These are phyloP conservation scores for Moxostoma hubbsi DNA, from an alignment of 2,797 vertebrate species.

Conservation along the genomic window DNA sequence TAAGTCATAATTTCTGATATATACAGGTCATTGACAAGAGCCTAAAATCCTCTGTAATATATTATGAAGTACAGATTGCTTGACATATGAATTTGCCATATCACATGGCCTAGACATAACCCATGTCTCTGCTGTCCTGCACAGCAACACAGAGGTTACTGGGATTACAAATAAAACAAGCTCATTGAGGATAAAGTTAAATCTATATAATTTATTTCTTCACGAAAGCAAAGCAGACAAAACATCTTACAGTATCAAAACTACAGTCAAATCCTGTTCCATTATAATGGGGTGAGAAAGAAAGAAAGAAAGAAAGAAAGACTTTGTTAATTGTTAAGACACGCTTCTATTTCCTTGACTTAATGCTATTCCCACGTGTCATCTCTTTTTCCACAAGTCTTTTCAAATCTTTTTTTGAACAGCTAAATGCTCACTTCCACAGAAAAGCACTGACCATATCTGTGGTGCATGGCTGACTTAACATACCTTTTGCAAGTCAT, in stretches of 20 bases:
- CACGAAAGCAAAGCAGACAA: constrained; percentile 28
- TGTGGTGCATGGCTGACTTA: not conserved
- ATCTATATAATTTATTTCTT: constrained; percentile 42
- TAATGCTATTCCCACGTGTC: too few species aligned
- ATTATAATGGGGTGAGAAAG: not conserved
- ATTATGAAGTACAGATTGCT: constrained; percentile 16
- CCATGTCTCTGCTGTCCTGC: constrained; percentile 11
- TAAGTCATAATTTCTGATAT: not conserved
- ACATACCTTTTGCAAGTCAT: not conserved
- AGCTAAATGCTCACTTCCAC: not conserved
- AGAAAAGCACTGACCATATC: not conserved
- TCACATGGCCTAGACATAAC: not conserved
- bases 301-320: too few species aligned
- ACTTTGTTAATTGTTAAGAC: too few species aligned
- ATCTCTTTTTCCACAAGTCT: too few species aligned
- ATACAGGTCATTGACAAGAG: constrained; percentile 30
- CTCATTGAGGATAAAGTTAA: constrained; percentile 55
- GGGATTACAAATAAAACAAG: constrained; percentile 57
- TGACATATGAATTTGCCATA: constrained; percentile 2
- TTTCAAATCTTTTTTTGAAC: too few species aligned
- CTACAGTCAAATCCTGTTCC: not conserved
- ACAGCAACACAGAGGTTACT: constrained; percentile 27
- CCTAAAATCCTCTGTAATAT: constrained; percentile 28
- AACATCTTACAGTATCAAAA: constrained; percentile 36
- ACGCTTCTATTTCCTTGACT: too few species aligned